phyloP scores from a whole-genome alignment of 2,113 vertebrate species.

The Hassar affinis region DNA sequence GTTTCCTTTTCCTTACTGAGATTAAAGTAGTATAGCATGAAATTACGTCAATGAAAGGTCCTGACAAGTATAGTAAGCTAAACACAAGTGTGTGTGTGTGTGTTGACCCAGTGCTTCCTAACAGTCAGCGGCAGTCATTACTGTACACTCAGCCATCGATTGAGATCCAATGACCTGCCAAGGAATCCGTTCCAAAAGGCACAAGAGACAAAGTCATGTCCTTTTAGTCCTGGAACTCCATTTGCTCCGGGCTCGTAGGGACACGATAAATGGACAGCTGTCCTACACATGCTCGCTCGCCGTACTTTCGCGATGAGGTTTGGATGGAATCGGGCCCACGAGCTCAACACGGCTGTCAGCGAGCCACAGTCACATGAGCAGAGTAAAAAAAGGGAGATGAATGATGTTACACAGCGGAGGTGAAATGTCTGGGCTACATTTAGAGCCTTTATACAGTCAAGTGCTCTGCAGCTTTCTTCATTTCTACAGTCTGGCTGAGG shows the following conservation, averaged over 20 bases:
- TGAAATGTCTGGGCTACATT: not conserved
- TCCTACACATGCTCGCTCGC: not conserved
- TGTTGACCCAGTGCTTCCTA: not conserved
- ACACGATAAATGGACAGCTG: conserved; percentile 15
- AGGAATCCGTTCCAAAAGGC: not conserved
- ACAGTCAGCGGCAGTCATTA: conserved; percentile 8
- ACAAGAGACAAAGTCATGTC: not conserved
- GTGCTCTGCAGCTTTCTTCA: not conserved
- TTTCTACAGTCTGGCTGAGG: conserved; percentile 1
- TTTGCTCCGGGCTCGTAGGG: not conserved
- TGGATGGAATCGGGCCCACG: not conserved
- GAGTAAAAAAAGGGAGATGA: not conserved
- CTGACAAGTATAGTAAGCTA: not conserved
- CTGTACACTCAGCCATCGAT: not conserved
- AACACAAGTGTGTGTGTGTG: not conserved
- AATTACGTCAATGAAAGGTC: not conserved
- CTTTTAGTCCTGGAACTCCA: conserved; percentile 3
- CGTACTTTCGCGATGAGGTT: not conserved
- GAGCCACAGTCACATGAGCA: conserved; percentile 10
- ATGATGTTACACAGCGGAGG: conserved; percentile 5
- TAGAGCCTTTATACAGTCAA: not conserved
- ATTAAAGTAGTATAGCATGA: not conserved
- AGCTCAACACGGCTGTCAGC: conserved; percentile 19
- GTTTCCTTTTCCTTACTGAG: not conserved
- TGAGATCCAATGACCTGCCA: conserved; percentile 10